phyloP scores from a whole-genome alignment of 2,113 vertebrate species.

The Coptodon rendalli region DNA sequence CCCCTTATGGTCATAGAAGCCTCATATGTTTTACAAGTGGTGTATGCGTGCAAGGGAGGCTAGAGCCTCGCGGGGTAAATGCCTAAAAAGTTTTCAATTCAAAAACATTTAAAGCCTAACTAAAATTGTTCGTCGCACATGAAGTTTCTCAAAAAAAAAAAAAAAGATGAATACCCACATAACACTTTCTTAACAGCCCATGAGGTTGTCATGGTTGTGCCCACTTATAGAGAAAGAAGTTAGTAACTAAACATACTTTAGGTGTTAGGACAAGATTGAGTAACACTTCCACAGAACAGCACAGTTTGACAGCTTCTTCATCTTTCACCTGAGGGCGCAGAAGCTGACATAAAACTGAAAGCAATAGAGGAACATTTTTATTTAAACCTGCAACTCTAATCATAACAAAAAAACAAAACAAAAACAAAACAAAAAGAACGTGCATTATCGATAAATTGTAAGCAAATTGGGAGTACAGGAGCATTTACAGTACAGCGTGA shows the following conservation, averaged over 20 bases:
- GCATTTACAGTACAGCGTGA: background rate
- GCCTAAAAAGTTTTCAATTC: background rate
- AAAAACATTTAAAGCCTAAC: background rate
- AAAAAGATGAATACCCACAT: background rate
- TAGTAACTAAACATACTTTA: background rate
- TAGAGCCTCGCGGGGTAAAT: background rate
- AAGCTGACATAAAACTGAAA: background rate
- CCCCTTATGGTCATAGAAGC: slow-evolving; percentile 31
- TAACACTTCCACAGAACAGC: slow-evolving; percentile 5
- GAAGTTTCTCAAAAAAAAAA: background rate
- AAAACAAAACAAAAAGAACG: background rate
- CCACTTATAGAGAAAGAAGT: background rate
- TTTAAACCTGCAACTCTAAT: background rate
- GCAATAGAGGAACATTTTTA: background rate
- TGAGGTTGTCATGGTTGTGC: background rate
- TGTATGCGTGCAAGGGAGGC: background rate
- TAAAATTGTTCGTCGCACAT: background rate
- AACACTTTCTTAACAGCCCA: background rate
- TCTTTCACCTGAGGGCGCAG: background rate
- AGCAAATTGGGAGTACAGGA: background rate
- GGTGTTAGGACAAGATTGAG: background rate
- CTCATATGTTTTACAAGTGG: slow-evolving; percentile 11
- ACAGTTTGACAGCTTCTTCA: background rate
- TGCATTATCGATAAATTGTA: background rate
- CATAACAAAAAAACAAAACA: background rate